phyloP scores from a whole-genome alignment of 2,797 vertebrate species.

The Geotrypetes seraphini region DNA sequence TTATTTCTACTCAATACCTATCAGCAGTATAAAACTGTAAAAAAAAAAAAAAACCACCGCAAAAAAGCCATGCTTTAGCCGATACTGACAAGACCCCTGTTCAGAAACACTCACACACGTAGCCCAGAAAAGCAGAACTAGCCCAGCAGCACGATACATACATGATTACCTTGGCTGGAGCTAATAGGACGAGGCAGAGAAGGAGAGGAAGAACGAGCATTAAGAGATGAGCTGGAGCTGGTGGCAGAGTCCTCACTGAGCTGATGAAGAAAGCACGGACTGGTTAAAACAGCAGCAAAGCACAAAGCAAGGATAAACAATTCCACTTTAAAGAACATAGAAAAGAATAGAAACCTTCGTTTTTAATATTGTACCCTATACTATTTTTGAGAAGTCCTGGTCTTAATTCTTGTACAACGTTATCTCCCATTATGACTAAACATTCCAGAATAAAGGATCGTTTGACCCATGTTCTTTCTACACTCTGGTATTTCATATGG shows the following conservation, averaged over 20 bases:
- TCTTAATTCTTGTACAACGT: no score
- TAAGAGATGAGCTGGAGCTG: slow-evolving; percentile 57
- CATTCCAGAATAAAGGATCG: no score
- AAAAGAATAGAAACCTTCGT: no score
- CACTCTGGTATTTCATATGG: no score
- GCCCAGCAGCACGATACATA: slow-evolving; percentile 69
- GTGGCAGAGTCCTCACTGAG: slow-evolving; percentile 77
- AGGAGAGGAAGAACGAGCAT: slow-evolving; percentile 54
- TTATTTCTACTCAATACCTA: no score
- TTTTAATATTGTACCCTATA: neutral
- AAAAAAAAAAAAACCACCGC: no score
- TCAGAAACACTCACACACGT: no score
- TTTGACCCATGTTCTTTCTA: no score
- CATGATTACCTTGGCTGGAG: slow-evolving; percentile 96
- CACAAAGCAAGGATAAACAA: neutral
- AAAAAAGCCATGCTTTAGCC: no score
- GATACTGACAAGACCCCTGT: no score
- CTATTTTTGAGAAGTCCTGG: neutral
- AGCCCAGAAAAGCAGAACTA: slow-evolving; percentile 38
- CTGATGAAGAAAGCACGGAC: slow-evolving; percentile 67
- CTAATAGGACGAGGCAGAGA: slow-evolving; percentile 70
- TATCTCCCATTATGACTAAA: no score
- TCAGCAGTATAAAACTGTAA: no score
- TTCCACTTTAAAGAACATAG: neutral
- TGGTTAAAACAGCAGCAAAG: slow-evolving; percentile 21